Percentiles rank a stretch among this genome's conserved stretches.
Conservation (phyloP, 2,113 vertebrate species). For the Lucifuga dentata region DNA sequence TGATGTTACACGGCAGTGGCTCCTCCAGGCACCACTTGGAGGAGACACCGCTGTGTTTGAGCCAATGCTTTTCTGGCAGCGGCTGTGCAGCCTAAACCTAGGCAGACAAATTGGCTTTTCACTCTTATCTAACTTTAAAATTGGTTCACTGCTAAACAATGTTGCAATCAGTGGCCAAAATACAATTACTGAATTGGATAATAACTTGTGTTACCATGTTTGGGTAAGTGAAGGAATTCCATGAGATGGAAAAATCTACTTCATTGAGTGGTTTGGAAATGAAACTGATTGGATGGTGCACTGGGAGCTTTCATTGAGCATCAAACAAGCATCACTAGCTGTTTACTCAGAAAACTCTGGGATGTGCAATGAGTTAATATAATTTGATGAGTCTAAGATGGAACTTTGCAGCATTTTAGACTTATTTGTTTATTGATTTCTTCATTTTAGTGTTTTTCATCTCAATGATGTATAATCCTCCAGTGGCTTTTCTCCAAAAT, state of each 20-base stretch:
- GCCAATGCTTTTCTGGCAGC: not conserved
- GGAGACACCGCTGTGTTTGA: constrained; percentile 57
- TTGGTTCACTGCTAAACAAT: constrained; percentile 15
- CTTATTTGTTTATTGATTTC: constrained; percentile 43
- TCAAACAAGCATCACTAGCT: constrained; percentile 31
- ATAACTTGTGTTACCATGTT: constrained; percentile 42
- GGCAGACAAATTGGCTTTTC: not conserved
- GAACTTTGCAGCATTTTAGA: constrained; percentile 23
- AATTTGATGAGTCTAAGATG: constrained; percentile 32
- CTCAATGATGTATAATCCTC: constrained; percentile 10
- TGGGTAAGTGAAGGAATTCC: constrained; percentile 18
- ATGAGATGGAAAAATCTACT: constrained; percentile 32
- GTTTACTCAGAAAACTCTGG: constrained; percentile 27
- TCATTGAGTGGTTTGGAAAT: constrained; percentile 35
- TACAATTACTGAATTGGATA: constrained; percentile 41
- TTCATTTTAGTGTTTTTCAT: constrained; percentile 17
- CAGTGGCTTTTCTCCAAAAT: constrained; percentile 19
- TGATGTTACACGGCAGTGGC: too few relatives aligned
- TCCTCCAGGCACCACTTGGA: constrained; percentile 55
- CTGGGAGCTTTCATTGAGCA: constrained; percentile 34
- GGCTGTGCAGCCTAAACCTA: not conserved
- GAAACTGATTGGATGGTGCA: constrained; percentile 38
- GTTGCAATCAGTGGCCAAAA: constrained; percentile 44
- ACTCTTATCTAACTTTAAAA: constrained; percentile 10
- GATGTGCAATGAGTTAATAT: constrained; percentile 37